Base-by-base conservation (phyloP, 2,113 vertebrate genomes). In the Vanacampus margaritifer region DNA sequence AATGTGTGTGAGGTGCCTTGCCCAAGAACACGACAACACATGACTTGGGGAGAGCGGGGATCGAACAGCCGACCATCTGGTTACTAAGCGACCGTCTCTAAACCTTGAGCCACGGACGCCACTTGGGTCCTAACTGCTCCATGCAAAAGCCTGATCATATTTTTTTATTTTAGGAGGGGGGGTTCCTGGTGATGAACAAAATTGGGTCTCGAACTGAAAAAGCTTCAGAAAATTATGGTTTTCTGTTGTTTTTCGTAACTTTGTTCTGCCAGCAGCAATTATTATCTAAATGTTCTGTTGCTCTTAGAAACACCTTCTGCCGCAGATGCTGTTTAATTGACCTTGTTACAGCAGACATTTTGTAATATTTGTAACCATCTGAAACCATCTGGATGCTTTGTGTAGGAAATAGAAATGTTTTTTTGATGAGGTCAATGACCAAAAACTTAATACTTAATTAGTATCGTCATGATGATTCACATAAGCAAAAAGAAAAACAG, bases 281-380 rank as follows among this genome's bases (percentile, higher is more conserved):
- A 43, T 36, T 60, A 19, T 13, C 35, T 1, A 23, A 39, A 41
- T 26, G 39, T 41, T 24, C 16, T 43, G 60, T 62, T 62, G 60
- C 23, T 16, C n/a, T 43, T 62, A 14, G n/a, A 41, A 43, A 62
- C n/a, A 16, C 39, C 60, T 62, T 26, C 60, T 62, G 39, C n/a
- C 39, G 1, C 60, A 41, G 60, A 41, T 62, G 60, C 23, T 16
- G 23, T 62, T 62, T 62, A 26, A 62, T 62, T 62, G n/a, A 14
- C 39, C 37, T 26, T 43, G 23, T 62, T 43, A 26, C n/a, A 62
- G 37, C 60, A 17, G n/a, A 26, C 60, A 26, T 62, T 62, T 43
- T 12, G 5, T 9, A 14, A 24, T 62, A 43, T 62, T 43, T 43
- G 26, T 62, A 13, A 26, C 60, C 60, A 43, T 24, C 6, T 26